Conservation (phyloP, 2,113 vertebrate species). For the Nematolebias whitei region DNA sequence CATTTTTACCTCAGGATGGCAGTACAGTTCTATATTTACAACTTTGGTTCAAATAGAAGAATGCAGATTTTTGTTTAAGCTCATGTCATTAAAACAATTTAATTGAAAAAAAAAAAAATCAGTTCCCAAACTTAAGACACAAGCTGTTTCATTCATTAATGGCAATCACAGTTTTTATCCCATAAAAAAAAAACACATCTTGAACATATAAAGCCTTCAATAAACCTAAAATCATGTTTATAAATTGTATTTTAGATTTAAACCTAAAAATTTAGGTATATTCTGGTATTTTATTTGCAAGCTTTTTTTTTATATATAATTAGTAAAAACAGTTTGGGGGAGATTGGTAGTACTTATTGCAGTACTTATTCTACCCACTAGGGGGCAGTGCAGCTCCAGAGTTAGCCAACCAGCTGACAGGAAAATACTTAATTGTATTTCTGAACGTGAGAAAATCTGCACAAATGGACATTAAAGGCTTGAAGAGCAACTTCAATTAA, state of each 20-base stretch:
- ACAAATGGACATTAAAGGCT: neutral
- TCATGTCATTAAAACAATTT: neutral
- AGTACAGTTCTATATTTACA: constrained; percentile 11
- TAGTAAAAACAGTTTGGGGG: neutral
- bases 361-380: constrained; percentile 6
- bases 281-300: neutral
- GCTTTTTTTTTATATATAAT: no score
- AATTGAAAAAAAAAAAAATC: neutral
- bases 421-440: neutral
- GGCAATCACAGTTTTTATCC: no score
- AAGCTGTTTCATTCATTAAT: no score
- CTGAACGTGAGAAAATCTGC: neutral
- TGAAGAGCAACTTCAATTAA: constrained; percentile 5
- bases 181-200: no score
- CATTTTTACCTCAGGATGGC: constrained; percentile 45
- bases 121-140: no score
- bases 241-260: neutral
- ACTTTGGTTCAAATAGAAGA: no score
- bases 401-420: neutral
- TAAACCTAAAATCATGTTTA: no score
- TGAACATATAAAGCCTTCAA: neutral
- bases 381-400: constrained; percentile 39
- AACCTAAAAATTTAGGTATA: neutral
- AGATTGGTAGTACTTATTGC: no score
- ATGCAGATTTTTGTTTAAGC: neutral